Base-by-base conservation (phyloP, 2,113 vertebrate species). In the Grallaria varia region DNA sequence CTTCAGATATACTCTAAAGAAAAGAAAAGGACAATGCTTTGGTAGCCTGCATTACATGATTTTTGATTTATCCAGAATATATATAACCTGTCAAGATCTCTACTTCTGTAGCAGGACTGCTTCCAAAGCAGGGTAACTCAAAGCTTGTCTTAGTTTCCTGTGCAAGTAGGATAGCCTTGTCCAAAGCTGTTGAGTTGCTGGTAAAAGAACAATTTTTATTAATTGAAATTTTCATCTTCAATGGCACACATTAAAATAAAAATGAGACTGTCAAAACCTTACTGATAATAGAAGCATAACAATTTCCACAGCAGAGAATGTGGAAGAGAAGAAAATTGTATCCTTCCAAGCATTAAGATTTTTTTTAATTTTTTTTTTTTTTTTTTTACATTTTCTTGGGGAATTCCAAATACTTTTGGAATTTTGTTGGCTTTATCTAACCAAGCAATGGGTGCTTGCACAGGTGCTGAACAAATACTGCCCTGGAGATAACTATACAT, bases 341-440 rank as follows among this genome's bases (percentile, higher is more conserved):
- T 90, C 5, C 27, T 87, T 91, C 55, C 47, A 95, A 87, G 56
- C 77, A 80, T 82, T 84, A 89, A 91, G 82, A 69, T 82, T 84
- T n/a, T 72, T 31, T 68, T 77, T 93, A n/a, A n/a, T n/a, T n/a
- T n/a, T n/a, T n/a, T n/a, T n/a, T 96, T 82, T 45, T 31, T 72
- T 27, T 64, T 80, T 94, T 96, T 82, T 64, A n/a, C 37, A 60
- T 68, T 93, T 96, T 95, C 63, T 87, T 95, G 92, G 45, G 47
- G 62, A 94, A 76, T 94, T 72, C 53, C 63, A 93, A 85, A 83
- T 85, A 67, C 31, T 35, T 87, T 94, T 80, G 71, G 84, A 96
- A 94, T 47, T 88, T 96, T 93, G 72, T 90, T 84, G 76, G 30
- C 67, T 87, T 90, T 83, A n/a, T 91, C 75, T 84, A 86, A 94